Base-by-base conservation (phyloP, 2,797 vertebrate species). In the Sebastes hopkinsi region DNA sequence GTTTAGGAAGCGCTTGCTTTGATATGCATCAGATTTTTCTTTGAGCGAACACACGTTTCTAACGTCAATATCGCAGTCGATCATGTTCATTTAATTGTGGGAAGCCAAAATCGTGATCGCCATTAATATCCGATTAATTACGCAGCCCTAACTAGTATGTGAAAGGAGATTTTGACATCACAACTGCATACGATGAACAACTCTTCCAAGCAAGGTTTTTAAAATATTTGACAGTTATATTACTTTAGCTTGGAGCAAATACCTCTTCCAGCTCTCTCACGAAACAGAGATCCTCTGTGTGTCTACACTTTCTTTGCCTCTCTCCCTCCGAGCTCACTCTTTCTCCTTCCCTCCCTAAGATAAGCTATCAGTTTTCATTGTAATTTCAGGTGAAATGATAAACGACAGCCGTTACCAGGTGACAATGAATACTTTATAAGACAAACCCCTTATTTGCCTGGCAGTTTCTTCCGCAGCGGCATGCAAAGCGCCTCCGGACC, bases 401-500 rank as follows among this genome's bases (percentile, higher is more conserved):
- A 97, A 96, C 95, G 94, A 80, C 90, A 82, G 94, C 95, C 91
- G 96, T 96, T 96, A 97, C 96, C 94, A 96, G 95, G 95, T 96
- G 95, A 96, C 96, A 96, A 97, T 97, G 95, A 96, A 96, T 96
- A 96, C 95, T 97, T 97, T 96, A 96, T 96, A 96, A 97, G 96
- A 96, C 96, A 95, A 96, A 96, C 95, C 95, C 93, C 94, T 96
- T 95, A 96, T 97, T 96, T 96, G 96, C 95, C 95, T 96, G 96
- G 95, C 96, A 95, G 96, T 96, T 96, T 95, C 94, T 95, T 96
- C 94, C 87, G 90, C 94, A 93, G 90, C 85, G 90, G 87, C 94
- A 96, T 96, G 96, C 96, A 96, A 96, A 96, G 92, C 78, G 82
- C 88, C 91, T 88, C 82, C 70, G 75, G 92, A 93, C 89, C 90